These are phyloP conservation scores for Falco rusticolus DNA, from an alignment of 2,797 vertebrate genomes.

Conservation along the genomic window DNA sequence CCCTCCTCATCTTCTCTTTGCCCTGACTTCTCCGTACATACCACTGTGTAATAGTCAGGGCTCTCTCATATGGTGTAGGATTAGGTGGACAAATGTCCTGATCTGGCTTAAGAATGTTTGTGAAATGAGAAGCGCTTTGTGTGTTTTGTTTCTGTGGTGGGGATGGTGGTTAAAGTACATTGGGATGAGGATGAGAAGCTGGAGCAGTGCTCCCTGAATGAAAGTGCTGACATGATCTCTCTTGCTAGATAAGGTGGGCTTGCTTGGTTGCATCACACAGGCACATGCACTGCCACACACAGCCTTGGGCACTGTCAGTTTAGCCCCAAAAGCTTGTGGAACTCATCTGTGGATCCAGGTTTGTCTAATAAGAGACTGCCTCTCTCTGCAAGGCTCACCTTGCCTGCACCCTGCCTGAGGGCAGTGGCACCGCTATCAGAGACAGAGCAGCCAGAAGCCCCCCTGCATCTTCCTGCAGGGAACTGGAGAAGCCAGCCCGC, in stretches of 20 bases:
- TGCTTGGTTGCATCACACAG: not conserved
- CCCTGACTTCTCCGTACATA: not conserved
- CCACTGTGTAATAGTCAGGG: not conserved
- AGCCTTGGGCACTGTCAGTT: not conserved
- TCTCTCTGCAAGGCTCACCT: not conserved
- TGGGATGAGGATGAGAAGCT: not conserved
- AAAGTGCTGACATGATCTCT: not conserved
- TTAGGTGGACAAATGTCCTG: not conserved
- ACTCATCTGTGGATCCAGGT: not conserved
- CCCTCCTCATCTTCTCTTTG: not conserved
- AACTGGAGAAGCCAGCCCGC: too few relatives aligned
- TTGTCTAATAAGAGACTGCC: fast-evolving
- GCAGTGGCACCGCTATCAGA: not conserved
- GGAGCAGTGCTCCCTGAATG: not conserved
- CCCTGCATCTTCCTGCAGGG: not conserved
- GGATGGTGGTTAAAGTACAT: not conserved
- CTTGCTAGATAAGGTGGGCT: not conserved
- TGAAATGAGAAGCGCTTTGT: not conserved
- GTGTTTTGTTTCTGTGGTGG: not conserved
- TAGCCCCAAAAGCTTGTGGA: not conserved
- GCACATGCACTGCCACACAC: fast-evolving
- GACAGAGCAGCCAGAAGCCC: not conserved
- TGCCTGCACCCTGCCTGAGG: not conserved
- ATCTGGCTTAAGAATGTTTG: not conserved
- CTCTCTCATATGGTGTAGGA: not conserved